Evolutionary conservation across 2,888 invertebrate species (phyloP).

Genomic region (Geotrupes spiniger): DNA sequence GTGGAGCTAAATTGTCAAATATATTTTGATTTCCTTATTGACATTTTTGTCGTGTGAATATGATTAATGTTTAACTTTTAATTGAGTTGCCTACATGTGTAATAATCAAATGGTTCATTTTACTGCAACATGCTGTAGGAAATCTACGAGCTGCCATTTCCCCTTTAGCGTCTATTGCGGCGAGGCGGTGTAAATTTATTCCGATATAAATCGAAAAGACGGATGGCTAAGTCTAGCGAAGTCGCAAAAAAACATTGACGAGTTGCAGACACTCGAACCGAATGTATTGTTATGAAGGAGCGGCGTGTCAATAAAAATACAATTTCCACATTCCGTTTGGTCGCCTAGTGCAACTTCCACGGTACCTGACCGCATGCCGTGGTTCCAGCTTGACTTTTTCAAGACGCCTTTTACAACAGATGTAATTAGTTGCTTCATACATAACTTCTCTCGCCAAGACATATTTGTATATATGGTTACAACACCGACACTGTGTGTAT

Average conservation of each 20-base stretch:
- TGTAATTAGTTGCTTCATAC: slow-evolving; percentile 47
- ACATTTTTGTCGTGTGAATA: no score
- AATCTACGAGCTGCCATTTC: no score
- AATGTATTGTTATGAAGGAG: slow-evolving; percentile 40
- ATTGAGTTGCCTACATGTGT: no score
- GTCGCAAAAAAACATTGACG: slow-evolving; percentile 33
- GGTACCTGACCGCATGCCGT: slow-evolving; percentile 18
- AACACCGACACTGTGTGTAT: slow-evolving; percentile 14
- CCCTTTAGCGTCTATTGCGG: no score
- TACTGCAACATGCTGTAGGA: no score
- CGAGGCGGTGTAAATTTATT: slow-evolving; percentile 11
- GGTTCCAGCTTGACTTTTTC: slow-evolving; percentile 2
- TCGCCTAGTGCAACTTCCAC: slow-evolving; percentile 30
- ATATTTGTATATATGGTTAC: slow-evolving; percentile 23
- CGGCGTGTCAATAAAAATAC: slow-evolving; percentile 48
- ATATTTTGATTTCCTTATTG: no score
- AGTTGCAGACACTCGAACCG: slow-evolving; percentile 31
- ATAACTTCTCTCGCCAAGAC: slow-evolving; percentile 37
- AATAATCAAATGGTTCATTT: no score
- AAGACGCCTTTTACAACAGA: slow-evolving; percentile 33
- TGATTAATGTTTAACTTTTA: no score
- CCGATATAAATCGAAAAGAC: slow-evolving; percentile 7
- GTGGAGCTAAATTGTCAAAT: no score
- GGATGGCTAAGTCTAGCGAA: slow-evolving; percentile 13
- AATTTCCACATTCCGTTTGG: slow-evolving; percentile 45